A percentile compares a stretch with the other conserved stretches of the same genome.
These are phyloP conservation scores for Drosophila lacteicornis DNA, from an alignment of 1,140 invertebrate species.

Conservation along the genomic window DNA sequence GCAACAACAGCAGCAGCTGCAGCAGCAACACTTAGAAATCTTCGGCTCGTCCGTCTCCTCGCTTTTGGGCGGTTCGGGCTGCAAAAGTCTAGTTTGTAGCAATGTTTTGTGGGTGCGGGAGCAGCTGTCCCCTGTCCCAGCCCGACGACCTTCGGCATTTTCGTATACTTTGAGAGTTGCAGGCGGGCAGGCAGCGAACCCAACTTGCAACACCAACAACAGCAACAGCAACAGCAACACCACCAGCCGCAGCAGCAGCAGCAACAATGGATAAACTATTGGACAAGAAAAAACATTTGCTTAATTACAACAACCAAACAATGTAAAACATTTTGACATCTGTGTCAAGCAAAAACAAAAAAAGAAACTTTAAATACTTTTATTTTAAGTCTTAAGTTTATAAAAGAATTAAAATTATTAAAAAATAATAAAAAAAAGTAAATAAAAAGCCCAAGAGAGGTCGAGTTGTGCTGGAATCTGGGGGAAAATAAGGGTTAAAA, in stretches of 20 bases:
- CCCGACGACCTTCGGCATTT: slow-evolving; percentile 72
- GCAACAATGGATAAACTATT: slow-evolving; percentile 74
- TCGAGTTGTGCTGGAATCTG: background rate
- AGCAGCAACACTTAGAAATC: slow-evolving; percentile 46
- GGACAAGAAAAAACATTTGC: slow-evolving; percentile 70
- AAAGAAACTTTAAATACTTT: slow-evolving; percentile 80
- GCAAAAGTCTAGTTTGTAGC: slow-evolving; percentile 70
- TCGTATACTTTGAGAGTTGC: slow-evolving; percentile 75
- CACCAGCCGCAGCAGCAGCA: slow-evolving; percentile 25
- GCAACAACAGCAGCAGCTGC: slow-evolving; percentile 12
- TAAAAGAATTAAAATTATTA: slow-evolving; percentile 84
- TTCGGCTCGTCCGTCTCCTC: slow-evolving; percentile 49
- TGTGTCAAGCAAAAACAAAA: slow-evolving; percentile 81
- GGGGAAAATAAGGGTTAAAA: too few species aligned
- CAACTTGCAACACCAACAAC: slow-evolving; percentile 30
- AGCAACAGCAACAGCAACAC: slow-evolving; percentile 47
- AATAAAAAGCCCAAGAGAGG: slow-evolving; percentile 38
- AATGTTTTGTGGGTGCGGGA: slow-evolving; percentile 26
- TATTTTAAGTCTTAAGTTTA: slow-evolving; percentile 85
- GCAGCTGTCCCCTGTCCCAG: slow-evolving; percentile 25
- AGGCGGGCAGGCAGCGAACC: slow-evolving; percentile 25
- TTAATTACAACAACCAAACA: slow-evolving; percentile 76
- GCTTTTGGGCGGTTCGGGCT: slow-evolving; percentile 49
- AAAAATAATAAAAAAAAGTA: slow-evolving; percentile 73
- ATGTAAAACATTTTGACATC: slow-evolving; percentile 84